A percentile compares a stretch with the other conserved stretches of the same genome.
phyloP scores from a whole-genome alignment of 1,140 invertebrate genomes.

The Eupristina koningsbergeri region DNA sequence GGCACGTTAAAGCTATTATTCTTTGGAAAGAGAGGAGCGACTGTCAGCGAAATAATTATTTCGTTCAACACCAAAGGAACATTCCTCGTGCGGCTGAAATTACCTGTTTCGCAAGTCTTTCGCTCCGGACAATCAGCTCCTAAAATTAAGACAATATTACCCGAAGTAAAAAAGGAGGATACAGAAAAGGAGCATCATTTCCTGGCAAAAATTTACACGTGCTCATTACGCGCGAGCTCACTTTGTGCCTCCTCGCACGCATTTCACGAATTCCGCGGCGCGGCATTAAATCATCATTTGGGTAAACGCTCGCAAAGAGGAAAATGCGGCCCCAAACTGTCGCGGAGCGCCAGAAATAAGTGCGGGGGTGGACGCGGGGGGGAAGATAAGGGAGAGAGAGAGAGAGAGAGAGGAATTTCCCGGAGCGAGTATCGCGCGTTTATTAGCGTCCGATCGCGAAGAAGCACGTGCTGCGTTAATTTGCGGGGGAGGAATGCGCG shows the following conservation, averaged over 20 bases:
- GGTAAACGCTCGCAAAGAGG: too few relatives aligned
- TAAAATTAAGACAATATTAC: conserved; percentile 19
- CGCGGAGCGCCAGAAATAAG: too few relatives aligned
- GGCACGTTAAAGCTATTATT: neutral
- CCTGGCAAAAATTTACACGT: neutral
- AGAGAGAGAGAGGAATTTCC: too few relatives aligned
- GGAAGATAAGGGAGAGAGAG: too few relatives aligned
- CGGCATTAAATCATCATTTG: too few relatives aligned
- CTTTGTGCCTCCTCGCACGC: neutral
- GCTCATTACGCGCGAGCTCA: neutral
- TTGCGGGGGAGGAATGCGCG: neutral
- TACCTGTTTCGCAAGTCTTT: neutral
- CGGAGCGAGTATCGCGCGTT: too few relatives aligned
- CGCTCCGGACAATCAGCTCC: neutral
- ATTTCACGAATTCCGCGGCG: neutral
- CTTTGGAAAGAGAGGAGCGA: neutral
- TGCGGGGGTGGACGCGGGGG: too few relatives aligned
- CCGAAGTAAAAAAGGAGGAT: neutral
- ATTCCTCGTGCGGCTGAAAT: neutral
- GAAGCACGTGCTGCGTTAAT: too few relatives aligned
- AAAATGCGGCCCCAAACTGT: too few relatives aligned
- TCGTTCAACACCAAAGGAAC: neutral
- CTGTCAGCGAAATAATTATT: conserved; percentile 6
- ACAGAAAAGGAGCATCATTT: neutral
- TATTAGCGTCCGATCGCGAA: too few relatives aligned